Percentiles rank a stretch among this genome's conserved stretches.
Conservation (phyloP, 2,113 vertebrate genomes). For the Mirza zaza region DNA sequence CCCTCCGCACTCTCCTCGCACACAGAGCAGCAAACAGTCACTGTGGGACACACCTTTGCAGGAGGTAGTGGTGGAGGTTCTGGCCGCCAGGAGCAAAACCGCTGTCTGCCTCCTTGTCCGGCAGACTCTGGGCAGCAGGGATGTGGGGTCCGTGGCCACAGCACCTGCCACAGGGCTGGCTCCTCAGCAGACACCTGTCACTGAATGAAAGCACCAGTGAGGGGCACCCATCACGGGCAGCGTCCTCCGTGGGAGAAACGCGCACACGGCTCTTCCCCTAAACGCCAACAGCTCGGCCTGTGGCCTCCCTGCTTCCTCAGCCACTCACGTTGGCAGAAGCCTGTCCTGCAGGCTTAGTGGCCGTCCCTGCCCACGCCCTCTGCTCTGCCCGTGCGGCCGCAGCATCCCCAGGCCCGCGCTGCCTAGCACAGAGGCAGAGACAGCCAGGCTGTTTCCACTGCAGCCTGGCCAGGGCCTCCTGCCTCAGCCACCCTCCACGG, state of each 20-base stretch:
- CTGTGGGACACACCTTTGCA: constrained; percentile 91
- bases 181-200: background rate
- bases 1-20: no score
- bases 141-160: background rate
- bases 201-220: background rate
- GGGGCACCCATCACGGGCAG: background rate
- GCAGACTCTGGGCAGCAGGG: background rate
- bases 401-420: no score
- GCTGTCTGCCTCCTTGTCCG: background rate
- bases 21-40: constrained; percentile 93
- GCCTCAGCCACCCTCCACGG: background rate
- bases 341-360: background rate
- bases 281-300: no score
- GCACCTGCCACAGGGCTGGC: background rate
- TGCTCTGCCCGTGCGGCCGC: background rate
- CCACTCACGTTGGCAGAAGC: background rate
- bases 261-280: no score
- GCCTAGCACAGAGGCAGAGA: no score
- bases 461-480: no score
- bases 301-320: no score
- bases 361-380: fast-evolving
- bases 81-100: constrained; percentile 85
- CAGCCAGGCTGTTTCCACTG: no score
- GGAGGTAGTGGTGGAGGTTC: no score
- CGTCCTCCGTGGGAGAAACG: no score